These are phyloP conservation scores for Orientallactaga bullata DNA, from an alignment of 2,113 vertebrate species.

Conservation along the genomic window DNA sequence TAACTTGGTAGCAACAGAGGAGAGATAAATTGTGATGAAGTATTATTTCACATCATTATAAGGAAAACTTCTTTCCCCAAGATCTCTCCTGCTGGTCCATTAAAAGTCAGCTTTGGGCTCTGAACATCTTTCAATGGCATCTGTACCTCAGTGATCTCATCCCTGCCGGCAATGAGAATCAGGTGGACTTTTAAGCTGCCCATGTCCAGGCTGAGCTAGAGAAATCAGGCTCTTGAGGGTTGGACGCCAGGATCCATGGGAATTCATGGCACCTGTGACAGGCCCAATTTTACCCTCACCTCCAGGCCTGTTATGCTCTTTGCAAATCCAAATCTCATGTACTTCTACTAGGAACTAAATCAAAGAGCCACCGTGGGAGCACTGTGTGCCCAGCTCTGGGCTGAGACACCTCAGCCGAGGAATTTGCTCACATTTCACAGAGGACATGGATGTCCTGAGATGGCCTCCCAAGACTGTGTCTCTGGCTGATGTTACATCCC, in stretches of 20 bases:
- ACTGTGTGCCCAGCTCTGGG: neutral
- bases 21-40: neutral
- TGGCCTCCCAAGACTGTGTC: neutral
- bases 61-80: neutral
- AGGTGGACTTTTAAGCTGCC: neutral
- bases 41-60: slow-evolving; percentile 9
- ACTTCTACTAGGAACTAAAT: neutral
- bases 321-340: neutral
- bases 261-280: neutral
- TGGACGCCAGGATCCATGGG: neutral
- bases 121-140: neutral
- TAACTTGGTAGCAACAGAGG: neutral
- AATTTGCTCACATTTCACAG: neutral
- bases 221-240: neutral
- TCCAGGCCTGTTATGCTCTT: neutral
- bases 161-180: neutral
- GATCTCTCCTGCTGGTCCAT: neutral
- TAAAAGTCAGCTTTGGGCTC: neutral
- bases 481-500: neutral
- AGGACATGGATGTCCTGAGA: neutral
- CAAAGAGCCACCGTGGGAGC: slow-evolving; percentile 38
- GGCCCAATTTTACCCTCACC: neutral
- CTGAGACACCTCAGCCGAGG: neutral
- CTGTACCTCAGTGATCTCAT: neutral
- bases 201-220: neutral